Conservation (phyloP, 2,797 vertebrate genomes). For the Amblyraja radiata region DNA sequence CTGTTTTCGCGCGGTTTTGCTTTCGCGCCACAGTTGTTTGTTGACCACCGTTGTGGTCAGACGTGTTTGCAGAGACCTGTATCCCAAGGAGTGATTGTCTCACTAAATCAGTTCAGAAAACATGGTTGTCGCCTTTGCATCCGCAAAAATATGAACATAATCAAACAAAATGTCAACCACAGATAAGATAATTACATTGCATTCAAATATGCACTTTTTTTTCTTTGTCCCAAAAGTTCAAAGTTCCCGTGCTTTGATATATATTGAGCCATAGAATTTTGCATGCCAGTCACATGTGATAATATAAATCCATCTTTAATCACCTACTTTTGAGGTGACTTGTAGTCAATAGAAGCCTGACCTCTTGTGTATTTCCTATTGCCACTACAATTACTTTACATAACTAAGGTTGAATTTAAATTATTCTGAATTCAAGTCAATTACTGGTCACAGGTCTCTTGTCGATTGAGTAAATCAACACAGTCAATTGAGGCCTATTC, state of each 20-base stretch:
- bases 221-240: not conserved
- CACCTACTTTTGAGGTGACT: not conserved
- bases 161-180: not conserved
- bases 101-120: too few species aligned
- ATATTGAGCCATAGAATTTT: not conserved
- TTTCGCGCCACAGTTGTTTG: too few species aligned
- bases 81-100: too few species aligned
- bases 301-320: not conserved
- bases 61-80: too few species aligned
- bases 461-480: not conserved
- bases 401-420: not conserved
- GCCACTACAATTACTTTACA: not conserved
- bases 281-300: not conserved
- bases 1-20: too few species aligned
- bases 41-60: too few species aligned
- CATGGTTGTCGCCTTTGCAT: too few species aligned
- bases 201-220: not conserved
- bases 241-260: not conserved
- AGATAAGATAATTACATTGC: not conserved
- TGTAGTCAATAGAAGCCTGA: not conserved
- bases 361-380: not conserved
- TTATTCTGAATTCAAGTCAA: not conserved
- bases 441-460: not conserved
- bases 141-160: not conserved
- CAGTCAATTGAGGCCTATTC: not conserved